A percentile compares a stretch with the other conserved stretches of the same genome.
These are phyloP conservation scores for Trachelus tabidus DNA, from an alignment of 2,888 invertebrate species.

Conservation along the genomic window DNA sequence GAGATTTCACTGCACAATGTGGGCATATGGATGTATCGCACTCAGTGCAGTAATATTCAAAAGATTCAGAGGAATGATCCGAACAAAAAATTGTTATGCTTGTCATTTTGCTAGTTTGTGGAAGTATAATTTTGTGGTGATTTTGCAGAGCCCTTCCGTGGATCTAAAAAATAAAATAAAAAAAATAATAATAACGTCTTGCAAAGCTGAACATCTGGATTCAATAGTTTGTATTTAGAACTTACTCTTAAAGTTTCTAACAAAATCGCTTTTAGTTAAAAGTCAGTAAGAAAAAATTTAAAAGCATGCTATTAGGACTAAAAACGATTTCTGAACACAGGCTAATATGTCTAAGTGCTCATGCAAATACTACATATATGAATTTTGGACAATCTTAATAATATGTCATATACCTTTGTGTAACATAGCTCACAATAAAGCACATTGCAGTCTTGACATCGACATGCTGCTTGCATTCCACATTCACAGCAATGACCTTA, in stretches of 20 bases:
- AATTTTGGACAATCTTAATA: not conserved
- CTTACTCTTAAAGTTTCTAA: too few relatives aligned
- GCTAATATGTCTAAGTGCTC: not conserved
- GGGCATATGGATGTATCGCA: conserved; percentile 64
- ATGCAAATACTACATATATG: not conserved
- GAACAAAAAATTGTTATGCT: conserved; percentile 43
- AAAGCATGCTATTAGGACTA: too few relatives aligned
- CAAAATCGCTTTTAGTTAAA: too few relatives aligned
- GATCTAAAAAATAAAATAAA: conserved; percentile 40
- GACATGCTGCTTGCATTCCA: conserved; percentile 36
- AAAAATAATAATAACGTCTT: not conserved
- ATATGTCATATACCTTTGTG: conserved; percentile 45
- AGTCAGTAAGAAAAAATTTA: too few relatives aligned
- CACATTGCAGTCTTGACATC: conserved; percentile 49
- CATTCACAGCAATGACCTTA: conserved; percentile 53
- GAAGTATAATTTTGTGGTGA: conserved; percentile 45
- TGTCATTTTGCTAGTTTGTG: conserved; percentile 5
- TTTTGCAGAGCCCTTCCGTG: conserved; percentile 55
- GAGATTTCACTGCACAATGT: conserved; percentile 63
- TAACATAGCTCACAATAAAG: conserved; percentile 52
- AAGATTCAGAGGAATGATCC: conserved; percentile 46
- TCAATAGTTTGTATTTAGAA: not conserved
- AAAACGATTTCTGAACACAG: too few relatives aligned
- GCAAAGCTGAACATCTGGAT: not conserved
- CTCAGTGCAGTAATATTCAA: conserved; percentile 63